Conservation (phyloP, 1,140 invertebrate species). For the Eueides isabella region DNA sequence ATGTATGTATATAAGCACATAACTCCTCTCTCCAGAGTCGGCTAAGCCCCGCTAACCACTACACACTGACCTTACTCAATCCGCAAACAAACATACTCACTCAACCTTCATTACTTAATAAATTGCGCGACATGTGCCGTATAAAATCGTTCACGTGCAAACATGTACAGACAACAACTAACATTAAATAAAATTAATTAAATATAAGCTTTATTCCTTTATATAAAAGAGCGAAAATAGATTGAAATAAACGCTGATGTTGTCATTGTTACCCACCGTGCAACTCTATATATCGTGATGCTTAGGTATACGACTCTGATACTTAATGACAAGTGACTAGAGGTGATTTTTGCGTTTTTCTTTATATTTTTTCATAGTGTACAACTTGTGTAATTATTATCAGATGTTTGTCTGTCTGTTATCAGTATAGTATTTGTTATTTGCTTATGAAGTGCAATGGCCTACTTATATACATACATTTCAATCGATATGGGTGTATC, state of each 20-base stretch:
- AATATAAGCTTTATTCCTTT: neutral
- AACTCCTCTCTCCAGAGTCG: neutral
- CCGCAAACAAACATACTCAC: constrained; percentile 28
- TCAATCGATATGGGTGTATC: constrained; percentile 14
- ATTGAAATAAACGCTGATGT: neutral
- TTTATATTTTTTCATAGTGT: constrained; percentile 2
- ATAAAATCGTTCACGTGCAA: constrained; percentile 31
- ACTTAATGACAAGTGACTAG: neutral
- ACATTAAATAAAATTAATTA: neutral
- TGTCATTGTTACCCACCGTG: neutral
- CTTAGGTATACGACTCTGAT: neutral
- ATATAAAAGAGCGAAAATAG: neutral
- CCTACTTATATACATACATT: constrained; percentile 37
- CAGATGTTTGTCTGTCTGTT: constrained; percentile 34
- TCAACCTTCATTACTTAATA: constrained; percentile 37
- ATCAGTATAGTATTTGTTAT: constrained; percentile 33
- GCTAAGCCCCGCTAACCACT: constrained; percentile 21
- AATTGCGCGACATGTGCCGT: constrained; percentile 34
- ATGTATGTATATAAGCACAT: too few species aligned
- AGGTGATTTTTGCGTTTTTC: neutral
- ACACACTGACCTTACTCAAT: constrained; percentile 37
- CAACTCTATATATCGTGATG: neutral
- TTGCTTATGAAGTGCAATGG: constrained; percentile 35
- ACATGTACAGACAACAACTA: neutral
- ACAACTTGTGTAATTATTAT: constrained; percentile 31